phyloP scores from a whole-genome alignment of 2,797 vertebrate genomes.

The Sebastes goodei region DNA sequence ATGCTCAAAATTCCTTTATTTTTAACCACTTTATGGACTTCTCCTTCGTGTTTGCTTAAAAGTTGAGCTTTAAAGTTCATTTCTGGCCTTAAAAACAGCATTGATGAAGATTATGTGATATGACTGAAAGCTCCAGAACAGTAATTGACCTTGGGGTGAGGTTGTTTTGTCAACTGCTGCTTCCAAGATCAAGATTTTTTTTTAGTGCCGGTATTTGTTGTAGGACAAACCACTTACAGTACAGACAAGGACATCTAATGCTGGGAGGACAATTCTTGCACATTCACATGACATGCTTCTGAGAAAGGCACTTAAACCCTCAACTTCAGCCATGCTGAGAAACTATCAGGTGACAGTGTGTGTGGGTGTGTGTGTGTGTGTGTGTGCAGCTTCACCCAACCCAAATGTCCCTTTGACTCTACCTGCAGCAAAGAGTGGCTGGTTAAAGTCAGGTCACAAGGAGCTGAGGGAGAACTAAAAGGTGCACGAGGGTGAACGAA shows the following conservation, averaged over 20 bases:
- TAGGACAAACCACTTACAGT: background rate
- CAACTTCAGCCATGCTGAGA: background rate
- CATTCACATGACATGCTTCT: background rate
- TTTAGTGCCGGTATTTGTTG: background rate
- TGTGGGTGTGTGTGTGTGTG: background rate
- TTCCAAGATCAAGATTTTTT: background rate
- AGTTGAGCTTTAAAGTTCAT: background rate
- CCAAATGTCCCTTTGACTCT: background rate
- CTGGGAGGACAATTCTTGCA: background rate
- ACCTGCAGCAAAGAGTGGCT: slow-evolving; percentile 10
- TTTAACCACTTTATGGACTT: background rate
- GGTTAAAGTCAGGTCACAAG: slow-evolving; percentile 26
- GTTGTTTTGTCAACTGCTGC: background rate
- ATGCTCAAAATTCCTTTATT: background rate
- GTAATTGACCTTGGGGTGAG: background rate
- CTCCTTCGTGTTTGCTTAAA: background rate
- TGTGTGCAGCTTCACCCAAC: background rate
- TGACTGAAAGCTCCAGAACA: background rate
- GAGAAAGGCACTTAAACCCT: background rate
- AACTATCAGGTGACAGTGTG: background rate
- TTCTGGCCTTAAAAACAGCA: background rate
- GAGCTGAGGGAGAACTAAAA: slow-evolving; percentile 4
- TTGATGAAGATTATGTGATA: background rate
- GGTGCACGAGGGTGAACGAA: slow-evolving; percentile 5
- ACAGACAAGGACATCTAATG: background rate